Evolutionary conservation across 1,140 invertebrate genomes (phyloP), one percentile per base, ranked within the genome.

Genomic region (Augochlora pura): DNA sequence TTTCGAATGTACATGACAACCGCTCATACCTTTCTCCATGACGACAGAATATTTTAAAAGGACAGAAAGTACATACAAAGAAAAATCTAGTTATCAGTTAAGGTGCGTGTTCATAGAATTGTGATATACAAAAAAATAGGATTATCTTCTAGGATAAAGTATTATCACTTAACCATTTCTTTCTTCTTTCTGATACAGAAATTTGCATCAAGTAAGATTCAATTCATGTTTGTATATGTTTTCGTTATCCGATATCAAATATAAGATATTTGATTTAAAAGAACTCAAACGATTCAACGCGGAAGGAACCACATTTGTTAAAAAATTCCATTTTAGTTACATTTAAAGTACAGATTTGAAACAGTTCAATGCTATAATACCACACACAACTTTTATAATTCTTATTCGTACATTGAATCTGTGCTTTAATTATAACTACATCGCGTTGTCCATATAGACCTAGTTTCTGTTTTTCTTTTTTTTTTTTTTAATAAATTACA

Each of bases 301-400:
- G 9, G 25, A 79, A 79, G 71, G 62, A 67, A 79, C 39, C 69
- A 79, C 23, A 74, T 38, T 74, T 65, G 32, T 9, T 38, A 74
- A 25, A 74, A 73, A 46, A 60, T 39, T 39, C 46, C 32, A 42
- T 38, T n/a, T 42, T 8, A 2, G 18, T 72, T 78, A 78, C 27
- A 72, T 32, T 57, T 57, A 65, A 78, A 78, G 46, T 64, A 78
- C 49, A 78, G 76, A 78, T 78, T 78, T 63, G 46, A 65, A 71
- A 70, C 25, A 62, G 60, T 59, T 57, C 16, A 72, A 57, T 2
- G 18, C 64, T 64, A 52, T 21, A n/a, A 46, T 52, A 52, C 49
- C 49, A 32, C 54, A 38, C 27, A 21, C 49, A 23, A 14, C 42
- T 63, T 54, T 32, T 9, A 54, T 72, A 72, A 21, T 54, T n/a